phyloP scores from a whole-genome alignment of 1,140 invertebrate species.

The Reticulitermes speratus region DNA sequence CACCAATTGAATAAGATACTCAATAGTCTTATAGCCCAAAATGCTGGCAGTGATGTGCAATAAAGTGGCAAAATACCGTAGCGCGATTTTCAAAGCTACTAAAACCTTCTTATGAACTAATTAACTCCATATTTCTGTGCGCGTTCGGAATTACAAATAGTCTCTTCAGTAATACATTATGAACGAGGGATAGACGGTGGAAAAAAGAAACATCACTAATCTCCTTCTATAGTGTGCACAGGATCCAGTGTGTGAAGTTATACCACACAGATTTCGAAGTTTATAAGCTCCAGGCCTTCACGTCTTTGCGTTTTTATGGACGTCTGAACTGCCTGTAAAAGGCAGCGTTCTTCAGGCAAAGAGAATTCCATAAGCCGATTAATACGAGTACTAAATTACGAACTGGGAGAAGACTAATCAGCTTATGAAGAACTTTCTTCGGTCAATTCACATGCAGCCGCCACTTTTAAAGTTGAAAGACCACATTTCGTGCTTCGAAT shows the following conservation, averaged over 20 bases:
- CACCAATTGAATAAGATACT: too few relatives aligned
- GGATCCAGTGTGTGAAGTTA: not conserved
- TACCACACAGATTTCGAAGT: not conserved
- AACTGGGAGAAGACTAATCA: conserved; percentile 1
- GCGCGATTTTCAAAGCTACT: not conserved
- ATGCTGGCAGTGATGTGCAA: not conserved
- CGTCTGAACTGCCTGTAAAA: not conserved
- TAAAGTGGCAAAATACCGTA: not conserved
- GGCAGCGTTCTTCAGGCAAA: not conserved
- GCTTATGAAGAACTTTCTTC: conserved; percentile 4
- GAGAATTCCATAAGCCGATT: conserved; percentile 1
- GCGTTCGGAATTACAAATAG: not conserved
- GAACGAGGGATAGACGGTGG: not conserved
- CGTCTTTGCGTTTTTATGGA: not conserved
- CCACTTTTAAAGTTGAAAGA: not conserved
- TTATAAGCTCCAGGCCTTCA: not conserved
- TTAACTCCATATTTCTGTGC: not conserved
- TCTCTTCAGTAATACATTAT: not conserved
- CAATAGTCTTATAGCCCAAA: not conserved
- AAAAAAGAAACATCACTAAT: not conserved
- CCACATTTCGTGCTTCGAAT: not conserved
- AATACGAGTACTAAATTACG: not conserved
- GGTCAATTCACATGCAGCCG: not conserved
- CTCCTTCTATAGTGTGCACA: not conserved
- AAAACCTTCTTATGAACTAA: not conserved